A percentile compares a stretch with the other conserved stretches of the same genome.
Conservation (phyloP, 2,888 invertebrate genomes). For the Plebejus anna region DNA sequence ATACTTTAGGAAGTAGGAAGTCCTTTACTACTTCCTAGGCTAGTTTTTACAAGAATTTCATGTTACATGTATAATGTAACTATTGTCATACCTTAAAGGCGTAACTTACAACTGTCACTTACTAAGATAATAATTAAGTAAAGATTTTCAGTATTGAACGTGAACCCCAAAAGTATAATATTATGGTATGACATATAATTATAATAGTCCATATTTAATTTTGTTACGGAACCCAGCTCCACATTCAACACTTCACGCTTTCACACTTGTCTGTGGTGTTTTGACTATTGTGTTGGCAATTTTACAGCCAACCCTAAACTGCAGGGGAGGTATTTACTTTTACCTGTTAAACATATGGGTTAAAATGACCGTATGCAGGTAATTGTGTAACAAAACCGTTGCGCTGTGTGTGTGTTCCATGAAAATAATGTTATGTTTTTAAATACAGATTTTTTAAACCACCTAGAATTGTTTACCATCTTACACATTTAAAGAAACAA, state of each 20-base stretch:
- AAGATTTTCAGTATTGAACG: too few relatives aligned
- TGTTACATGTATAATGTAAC: too few relatives aligned
- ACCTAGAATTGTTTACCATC: too few relatives aligned
- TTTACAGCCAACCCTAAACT: conserved; percentile 3
- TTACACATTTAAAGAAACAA: too few relatives aligned
- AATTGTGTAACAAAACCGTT: not conserved
- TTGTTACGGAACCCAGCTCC: not conserved
- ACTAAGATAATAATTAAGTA: too few relatives aligned
- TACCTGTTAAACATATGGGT: not conserved
- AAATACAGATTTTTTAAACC: too few relatives aligned
- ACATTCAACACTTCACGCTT: not conserved
- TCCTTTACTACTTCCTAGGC: too few relatives aligned
- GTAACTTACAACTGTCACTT: not conserved
- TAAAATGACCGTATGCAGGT: not conserved
- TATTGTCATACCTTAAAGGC: too few relatives aligned
- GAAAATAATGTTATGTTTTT: not conserved
- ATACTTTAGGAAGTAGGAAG: too few relatives aligned
- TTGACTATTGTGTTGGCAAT: not conserved
- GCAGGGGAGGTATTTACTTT: not conserved
- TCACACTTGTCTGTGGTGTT: not conserved
- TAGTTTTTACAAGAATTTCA: too few relatives aligned
- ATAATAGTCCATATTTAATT: not conserved
- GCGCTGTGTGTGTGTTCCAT: not conserved
- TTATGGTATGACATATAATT: too few relatives aligned
- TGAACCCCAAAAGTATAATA: too few relatives aligned